phyloP scores from a whole-genome alignment of 2,888 invertebrate species.

The Clepsis dumicolana region DNA sequence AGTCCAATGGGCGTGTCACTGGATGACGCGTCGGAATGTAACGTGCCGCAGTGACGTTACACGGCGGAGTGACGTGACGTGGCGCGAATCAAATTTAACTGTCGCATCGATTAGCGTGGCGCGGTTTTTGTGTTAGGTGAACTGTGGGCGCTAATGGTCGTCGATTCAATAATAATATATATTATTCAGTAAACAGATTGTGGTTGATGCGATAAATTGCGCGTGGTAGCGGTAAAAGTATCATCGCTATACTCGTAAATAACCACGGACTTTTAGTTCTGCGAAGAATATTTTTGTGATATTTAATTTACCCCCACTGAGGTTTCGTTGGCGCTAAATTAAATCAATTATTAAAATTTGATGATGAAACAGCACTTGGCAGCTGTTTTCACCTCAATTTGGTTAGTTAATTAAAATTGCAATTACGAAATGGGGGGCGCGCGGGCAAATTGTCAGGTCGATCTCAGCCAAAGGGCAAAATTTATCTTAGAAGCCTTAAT shows the following conservation, averaged over 20 bases:
- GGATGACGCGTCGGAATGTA: conserved; percentile 9
- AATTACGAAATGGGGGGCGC: conserved; percentile 31
- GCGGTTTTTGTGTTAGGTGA: conserved; percentile 3
- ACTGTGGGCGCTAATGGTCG: conserved; percentile 1
- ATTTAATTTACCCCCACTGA: neutral
- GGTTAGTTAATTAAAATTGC: conserved; percentile 40
- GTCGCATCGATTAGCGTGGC: conserved; percentile 3
- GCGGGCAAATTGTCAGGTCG: conserved; percentile 37
- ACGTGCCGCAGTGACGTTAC: conserved; percentile 6
- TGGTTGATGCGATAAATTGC: neutral
- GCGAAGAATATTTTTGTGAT: neutral
- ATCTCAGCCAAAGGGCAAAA: conserved; percentile 41
- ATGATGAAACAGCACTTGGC: conserved; percentile 21
- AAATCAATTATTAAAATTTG: conserved; percentile 33
- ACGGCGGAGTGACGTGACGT: conserved; percentile 1
- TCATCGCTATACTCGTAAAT: neutral
- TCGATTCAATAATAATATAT: neutral
- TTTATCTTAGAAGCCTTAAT: conserved; percentile 42
- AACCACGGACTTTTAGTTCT: neutral
- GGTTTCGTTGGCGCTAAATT: conserved; percentile 10
- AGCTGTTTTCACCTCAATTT: conserved; percentile 36
- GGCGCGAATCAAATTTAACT: conserved; percentile 11
- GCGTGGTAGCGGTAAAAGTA: neutral
- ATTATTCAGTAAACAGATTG: neutral
- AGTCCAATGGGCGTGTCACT: neutral